A percentile compares a stretch with the other conserved stretches of the same genome.
phyloP scores from a whole-genome alignment of 30 jellyfish, hydroid and myxozoan genomes.

The Chrysaora quinquecirrha region DNA sequence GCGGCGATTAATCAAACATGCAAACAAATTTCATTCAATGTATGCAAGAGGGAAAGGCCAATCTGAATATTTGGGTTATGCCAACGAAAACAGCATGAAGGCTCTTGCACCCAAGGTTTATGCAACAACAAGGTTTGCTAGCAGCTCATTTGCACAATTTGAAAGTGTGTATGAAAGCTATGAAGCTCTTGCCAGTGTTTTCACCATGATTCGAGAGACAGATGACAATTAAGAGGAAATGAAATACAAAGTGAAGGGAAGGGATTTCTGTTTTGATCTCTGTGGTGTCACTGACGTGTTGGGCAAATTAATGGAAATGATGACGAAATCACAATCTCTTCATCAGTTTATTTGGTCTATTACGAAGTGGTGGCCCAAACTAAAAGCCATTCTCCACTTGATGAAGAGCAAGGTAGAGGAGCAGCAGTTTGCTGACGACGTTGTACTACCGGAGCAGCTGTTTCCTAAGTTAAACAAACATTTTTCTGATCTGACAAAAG shows the following conservation, averaged over 20 bases:
- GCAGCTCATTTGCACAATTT: conserved; percentile 48
- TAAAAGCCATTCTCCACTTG: conserved; percentile 8
- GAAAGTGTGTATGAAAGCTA: too few species aligned
- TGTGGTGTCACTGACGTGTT: too few species aligned
- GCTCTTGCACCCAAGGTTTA: conserved; percentile 26
- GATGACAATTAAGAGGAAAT: conserved; percentile 34
- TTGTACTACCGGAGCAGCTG: conserved; percentile 22
- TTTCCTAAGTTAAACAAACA: conserved; percentile 21
- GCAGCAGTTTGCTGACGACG: conserved; percentile 24
- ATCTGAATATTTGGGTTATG: conserved; percentile 37
- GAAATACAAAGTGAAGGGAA: conserved; percentile 21
- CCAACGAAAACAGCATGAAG: conserved; percentile 29
- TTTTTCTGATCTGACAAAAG: conserved; percentile 23
- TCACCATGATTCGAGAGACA: conserved; percentile 25
- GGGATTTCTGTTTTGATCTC: too few species aligned
- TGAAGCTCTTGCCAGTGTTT: conserved; percentile 26
- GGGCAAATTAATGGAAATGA: conserved; percentile 44
- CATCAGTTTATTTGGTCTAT: conserved; percentile 36
- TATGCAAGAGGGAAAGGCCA: conserved; percentile 49
- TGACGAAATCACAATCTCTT: conserved; percentile 40
- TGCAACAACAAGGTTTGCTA: conserved; percentile 25
- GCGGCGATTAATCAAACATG: conserved; percentile 19
- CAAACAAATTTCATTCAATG: conserved; percentile 29
- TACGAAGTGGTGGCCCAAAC: conserved; percentile 15
- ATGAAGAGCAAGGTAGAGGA: conserved; percentile 27